Conservation (phyloP, 2,113 vertebrate species). For the Myotis brandtii region DNA sequence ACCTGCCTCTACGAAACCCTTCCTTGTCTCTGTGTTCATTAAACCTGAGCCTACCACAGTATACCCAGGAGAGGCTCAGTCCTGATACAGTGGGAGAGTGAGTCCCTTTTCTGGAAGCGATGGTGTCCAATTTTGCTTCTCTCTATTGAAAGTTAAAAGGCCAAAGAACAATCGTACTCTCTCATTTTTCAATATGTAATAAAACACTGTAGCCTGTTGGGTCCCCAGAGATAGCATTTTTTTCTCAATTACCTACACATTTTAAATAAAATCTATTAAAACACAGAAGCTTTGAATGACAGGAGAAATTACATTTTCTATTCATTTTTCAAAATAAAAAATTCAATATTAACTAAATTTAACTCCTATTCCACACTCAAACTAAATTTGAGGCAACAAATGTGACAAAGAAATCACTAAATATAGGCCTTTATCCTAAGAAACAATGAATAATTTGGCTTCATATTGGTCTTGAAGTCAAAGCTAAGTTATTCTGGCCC, state of each 20-base stretch:
- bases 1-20: slow-evolving; percentile 6
- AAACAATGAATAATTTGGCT: slow-evolving; percentile 39
- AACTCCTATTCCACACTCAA: slow-evolving; percentile 29
- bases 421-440: neutral
- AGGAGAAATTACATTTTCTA: slow-evolving; percentile 13
- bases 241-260: slow-evolving; percentile 41
- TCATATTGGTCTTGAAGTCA: slow-evolving; percentile 8
- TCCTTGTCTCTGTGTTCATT: neutral
- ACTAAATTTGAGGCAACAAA: slow-evolving; percentile 59
- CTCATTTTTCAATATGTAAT: slow-evolving; percentile 40
- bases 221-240: slow-evolving; percentile 4
- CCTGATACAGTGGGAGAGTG: neutral
- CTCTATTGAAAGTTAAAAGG: slow-evolving; percentile 28
- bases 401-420: slow-evolving; percentile 41
- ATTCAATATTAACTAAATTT: slow-evolving; percentile 44
- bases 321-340: slow-evolving; percentile 61
- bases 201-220: slow-evolving; percentile 29
- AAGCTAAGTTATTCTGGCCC: neutral
- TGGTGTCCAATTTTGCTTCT: neutral
- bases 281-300: slow-evolving; percentile 38
- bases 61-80: neutral
- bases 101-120: neutral
- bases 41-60: neutral
- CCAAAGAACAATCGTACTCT: neutral
- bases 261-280: slow-evolving; percentile 56